Evolutionary conservation across 2,113 vertebrate genomes (phyloP).

Genomic region (Hypanus sabinus): DNA sequence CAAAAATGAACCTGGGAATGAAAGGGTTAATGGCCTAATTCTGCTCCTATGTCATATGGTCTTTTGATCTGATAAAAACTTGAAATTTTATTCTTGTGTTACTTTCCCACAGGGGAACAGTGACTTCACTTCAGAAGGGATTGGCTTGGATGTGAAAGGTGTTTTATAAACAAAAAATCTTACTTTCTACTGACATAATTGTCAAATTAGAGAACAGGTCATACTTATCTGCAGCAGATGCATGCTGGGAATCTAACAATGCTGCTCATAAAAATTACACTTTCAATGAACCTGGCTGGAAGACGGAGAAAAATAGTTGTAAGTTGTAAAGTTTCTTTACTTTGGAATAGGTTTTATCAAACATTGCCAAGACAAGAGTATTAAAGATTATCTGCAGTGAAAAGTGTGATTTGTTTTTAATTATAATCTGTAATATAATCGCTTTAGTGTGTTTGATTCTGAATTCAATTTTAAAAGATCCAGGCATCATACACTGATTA

Average conservation of each 20-base stretch:
- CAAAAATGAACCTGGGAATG: too few species aligned
- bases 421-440: background rate
- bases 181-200: background rate
- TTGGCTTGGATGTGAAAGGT: background rate
- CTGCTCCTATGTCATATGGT: too few species aligned
- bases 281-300: conserved; percentile 10
- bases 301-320: background rate
- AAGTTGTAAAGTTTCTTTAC: background rate
- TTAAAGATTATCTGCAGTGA: background rate
- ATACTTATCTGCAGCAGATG: too few species aligned
- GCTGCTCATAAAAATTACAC: background rate
- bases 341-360: conserved; percentile 4
- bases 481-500: background rate
- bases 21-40: too few species aligned
- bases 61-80: background rate
- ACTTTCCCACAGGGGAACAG: background rate
- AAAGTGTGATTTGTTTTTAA: conserved; percentile 8
- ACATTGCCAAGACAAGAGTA: background rate
- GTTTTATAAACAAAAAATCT: background rate
- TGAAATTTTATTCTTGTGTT: background rate
- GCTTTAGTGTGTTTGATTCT: background rate
- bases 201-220: background rate
- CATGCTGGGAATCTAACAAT: background rate
- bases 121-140: background rate
- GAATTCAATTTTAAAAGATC: background rate